phyloP scores from a whole-genome alignment of 2,888 invertebrate species.

The Drosophila eohydei region DNA sequence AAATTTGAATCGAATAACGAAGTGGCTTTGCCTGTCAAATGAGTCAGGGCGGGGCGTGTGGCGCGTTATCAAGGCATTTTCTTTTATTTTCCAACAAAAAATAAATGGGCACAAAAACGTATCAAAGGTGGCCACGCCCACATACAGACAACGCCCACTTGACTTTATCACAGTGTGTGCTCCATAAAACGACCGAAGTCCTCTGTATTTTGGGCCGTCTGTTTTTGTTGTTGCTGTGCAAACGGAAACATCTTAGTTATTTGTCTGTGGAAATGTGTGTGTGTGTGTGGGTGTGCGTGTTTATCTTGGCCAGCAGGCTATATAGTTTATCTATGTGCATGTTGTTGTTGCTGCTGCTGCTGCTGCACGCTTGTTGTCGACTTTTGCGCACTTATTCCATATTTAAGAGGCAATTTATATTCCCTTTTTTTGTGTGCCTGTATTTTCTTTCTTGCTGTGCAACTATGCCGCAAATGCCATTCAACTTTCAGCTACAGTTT shows the following conservation, averaged over 20 bases:
- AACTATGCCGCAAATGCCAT: conserved; percentile 67
- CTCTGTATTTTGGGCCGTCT: conserved; percentile 29
- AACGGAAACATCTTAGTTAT: conserved; percentile 62
- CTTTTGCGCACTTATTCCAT: conserved; percentile 82
- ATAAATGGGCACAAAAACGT: conserved; percentile 51
- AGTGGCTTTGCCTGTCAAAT: conserved; percentile 33
- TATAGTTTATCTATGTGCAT: conserved; percentile 81
- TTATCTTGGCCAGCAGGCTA: conserved; percentile 74
- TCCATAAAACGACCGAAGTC: conserved; percentile 49
- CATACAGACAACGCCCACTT: conserved; percentile 63
- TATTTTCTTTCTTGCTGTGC: conserved; percentile 21
- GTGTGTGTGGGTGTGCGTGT: conserved; percentile 21
- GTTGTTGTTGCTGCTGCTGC: conserved; percentile 43
- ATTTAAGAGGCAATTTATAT: conserved; percentile 85
- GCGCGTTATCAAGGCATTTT: conserved; percentile 11
- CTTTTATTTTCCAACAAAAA: conserved; percentile 33
- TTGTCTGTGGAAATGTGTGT: conserved; percentile 38
- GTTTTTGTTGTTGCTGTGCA: conserved; percentile 38
- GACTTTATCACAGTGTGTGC: conserved; percentile 62
- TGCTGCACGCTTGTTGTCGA: conserved; percentile 52
- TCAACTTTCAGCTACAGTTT: conserved; percentile 79
- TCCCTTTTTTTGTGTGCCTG: conserved; percentile 73
- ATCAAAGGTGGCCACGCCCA: conserved; percentile 56
- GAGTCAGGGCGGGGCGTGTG: conserved; percentile 6
- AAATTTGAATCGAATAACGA: conserved; percentile 68